These are phyloP conservation scores for Adela reaumurella DNA, from an alignment of 2,888 invertebrate genomes.

Conservation along the genomic window DNA sequence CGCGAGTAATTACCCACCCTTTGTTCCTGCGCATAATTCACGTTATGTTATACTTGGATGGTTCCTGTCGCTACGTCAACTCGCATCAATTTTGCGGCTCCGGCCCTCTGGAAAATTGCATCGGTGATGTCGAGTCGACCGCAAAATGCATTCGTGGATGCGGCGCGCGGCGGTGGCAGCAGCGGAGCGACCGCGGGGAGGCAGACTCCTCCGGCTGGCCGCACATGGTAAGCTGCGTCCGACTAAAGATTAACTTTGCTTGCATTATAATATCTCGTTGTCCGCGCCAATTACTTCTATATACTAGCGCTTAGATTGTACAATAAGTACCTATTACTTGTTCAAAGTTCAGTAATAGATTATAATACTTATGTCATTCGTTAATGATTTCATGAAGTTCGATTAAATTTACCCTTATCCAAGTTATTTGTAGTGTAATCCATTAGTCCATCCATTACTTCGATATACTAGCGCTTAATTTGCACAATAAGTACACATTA, in stretches of 20 bases:
- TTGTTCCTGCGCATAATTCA: not conserved
- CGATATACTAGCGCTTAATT: too few relatives aligned
- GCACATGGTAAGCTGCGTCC: not conserved
- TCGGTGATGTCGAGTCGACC: slow-evolving; percentile 28
- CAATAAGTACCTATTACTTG: too few relatives aligned
- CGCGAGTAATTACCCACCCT: not conserved
- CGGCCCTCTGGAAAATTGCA: slow-evolving; percentile 47
- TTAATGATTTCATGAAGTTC: too few relatives aligned
- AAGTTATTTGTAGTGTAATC: too few relatives aligned
- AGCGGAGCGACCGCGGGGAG: not conserved
- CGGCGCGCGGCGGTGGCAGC: not conserved
- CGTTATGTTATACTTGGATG: not conserved
- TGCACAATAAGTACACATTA: too few relatives aligned
- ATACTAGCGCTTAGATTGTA: too few relatives aligned
- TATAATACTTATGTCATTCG: too few relatives aligned
- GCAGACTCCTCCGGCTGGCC: not conserved
- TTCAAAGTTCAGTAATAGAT: too few relatives aligned
- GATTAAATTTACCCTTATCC: too few relatives aligned
- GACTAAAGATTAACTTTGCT: not conserved
- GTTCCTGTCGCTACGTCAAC: slow-evolving; percentile 41
- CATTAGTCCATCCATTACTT: too few relatives aligned
- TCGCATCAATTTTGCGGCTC: slow-evolving; percentile 34
- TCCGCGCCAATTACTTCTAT: too few relatives aligned
- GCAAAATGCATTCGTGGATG: slow-evolving; percentile 26
- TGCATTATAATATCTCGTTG: not conserved